Conservation (phyloP, 2,113 vertebrate species). For the Acrocephalus arundinaceus region DNA sequence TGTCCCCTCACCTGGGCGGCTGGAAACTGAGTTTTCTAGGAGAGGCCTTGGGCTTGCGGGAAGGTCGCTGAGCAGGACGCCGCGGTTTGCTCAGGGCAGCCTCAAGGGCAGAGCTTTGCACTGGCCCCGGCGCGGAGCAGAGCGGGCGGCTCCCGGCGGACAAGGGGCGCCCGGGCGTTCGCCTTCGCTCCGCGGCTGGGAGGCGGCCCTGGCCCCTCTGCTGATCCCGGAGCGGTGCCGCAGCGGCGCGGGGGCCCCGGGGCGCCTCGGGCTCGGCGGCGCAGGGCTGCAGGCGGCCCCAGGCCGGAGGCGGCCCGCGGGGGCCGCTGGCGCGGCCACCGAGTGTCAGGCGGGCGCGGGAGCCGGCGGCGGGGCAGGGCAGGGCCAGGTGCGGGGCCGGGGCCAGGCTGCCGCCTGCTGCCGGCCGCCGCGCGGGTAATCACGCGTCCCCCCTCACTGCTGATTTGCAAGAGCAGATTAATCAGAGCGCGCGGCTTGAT, state of each 20-base stretch:
- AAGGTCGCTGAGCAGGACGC: neutral
- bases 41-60: neutral
- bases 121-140: neutral
- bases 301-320: too few relatives aligned
- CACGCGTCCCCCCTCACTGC: constrained; percentile 85
- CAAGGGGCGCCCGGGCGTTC: too few relatives aligned
- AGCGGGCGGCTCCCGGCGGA: neutral
- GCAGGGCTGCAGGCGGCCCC: neutral
- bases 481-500: constrained; percentile 97
- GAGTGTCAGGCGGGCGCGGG: too few relatives aligned
- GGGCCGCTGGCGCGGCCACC: neutral
- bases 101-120: neutral
- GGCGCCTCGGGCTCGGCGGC: neutral
- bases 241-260: neutral
- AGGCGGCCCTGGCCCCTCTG: too few relatives aligned
- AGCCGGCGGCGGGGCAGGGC: too few relatives aligned
- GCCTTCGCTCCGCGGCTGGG: neutral
- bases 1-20: neutral
- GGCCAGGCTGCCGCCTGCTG: constrained; percentile 74
- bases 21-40: neutral
- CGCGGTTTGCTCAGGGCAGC: neutral
- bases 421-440: constrained; percentile 87
- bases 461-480: constrained; percentile 99
- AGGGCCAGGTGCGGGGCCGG: neutral
- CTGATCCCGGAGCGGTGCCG: neutral